A percentile compares a stretch with the other conserved stretches of the same genome.
Evolutionary conservation across 2,888 invertebrate species (phyloP).

Genomic region (Pardosa pseudoannulata): DNA sequence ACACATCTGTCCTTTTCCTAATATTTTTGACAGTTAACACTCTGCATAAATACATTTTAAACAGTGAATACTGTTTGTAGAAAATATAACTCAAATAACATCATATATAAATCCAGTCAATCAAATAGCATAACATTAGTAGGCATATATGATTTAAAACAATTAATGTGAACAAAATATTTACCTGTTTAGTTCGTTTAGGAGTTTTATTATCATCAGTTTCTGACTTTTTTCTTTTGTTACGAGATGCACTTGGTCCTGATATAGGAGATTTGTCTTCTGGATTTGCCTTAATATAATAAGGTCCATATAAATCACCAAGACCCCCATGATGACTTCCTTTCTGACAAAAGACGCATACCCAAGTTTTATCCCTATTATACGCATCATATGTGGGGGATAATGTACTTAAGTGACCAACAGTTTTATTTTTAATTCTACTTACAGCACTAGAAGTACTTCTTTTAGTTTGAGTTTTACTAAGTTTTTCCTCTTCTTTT

Average conservation of each 20-base stretch:
- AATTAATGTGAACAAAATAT: no score
- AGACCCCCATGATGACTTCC: slow-evolving; percentile 85
- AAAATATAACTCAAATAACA: no score
- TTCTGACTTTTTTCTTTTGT: slow-evolving; percentile 61
- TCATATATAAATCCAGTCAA: no score
- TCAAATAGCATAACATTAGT: no score
- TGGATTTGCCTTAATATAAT: slow-evolving; percentile 79
- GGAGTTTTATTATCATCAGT: slow-evolving; percentile 41
- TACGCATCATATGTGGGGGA: slow-evolving; percentile 84
- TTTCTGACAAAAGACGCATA: slow-evolving; percentile 92
- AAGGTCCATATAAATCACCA: slow-evolving; percentile 95
- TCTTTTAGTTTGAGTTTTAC: slow-evolving; percentile 46
- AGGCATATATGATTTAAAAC: no score
- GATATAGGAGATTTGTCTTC: slow-evolving; percentile 21
- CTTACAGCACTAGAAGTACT: slow-evolving; percentile 31
- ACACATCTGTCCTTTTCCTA: no score
- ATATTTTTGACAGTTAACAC: no score
- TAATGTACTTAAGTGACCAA: slow-evolving; percentile 70
- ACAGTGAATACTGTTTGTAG: no score
- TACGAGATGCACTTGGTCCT: slow-evolving; percentile 12
- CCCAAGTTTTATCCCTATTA: slow-evolving; percentile 89
- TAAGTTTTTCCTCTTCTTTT: slow-evolving; percentile 72
- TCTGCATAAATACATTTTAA: no score
- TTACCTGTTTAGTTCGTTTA: slow-evolving; percentile 67
- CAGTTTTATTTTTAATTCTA: slow-evolving; percentile 62